Conservation (phyloP, 2,113 vertebrate species). For the Hypomesus transpacificus region DNA sequence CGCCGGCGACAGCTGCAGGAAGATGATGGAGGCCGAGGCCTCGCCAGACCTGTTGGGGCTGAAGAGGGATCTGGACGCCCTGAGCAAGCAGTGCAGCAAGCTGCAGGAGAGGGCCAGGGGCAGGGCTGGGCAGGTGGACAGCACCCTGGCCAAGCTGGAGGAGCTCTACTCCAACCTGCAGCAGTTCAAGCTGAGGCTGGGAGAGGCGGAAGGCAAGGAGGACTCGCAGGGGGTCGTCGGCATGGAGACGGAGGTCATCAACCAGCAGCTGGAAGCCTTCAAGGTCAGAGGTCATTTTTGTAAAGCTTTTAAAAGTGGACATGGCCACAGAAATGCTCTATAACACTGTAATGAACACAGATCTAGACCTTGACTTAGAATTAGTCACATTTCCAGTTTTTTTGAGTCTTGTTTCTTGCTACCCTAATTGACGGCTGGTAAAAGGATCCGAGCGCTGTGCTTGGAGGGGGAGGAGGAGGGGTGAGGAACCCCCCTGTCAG, state of each 20-base stretch:
- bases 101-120: conserved; percentile 84
- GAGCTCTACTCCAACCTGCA: conserved; percentile 80
- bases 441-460: no score
- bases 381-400: no score
- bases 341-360: no score
- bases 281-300: conserved; percentile 79
- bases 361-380: no score
- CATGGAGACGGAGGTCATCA: conserved; percentile 93
- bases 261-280: conserved; percentile 88
- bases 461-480: no score
- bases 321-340: no score
- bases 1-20: conserved; percentile 85
- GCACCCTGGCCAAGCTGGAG: conserved; percentile 73
- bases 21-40: conserved; percentile 84
- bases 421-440: no score
- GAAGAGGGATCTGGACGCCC: conserved; percentile 88
- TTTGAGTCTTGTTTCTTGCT: no score
- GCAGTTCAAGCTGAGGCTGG: conserved; percentile 72
- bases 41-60: conserved; percentile 90
- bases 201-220: conserved; percentile 79
- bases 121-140: conserved; percentile 79
- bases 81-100: conserved; percentile 94
- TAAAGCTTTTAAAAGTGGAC: background rate
- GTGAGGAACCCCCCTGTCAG: no score
- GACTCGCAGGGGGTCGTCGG: conserved; percentile 88